These are phyloP conservation scores for Euglossa dilemma DNA, from an alignment of 1,140 invertebrate genomes.

Conservation along the genomic window DNA sequence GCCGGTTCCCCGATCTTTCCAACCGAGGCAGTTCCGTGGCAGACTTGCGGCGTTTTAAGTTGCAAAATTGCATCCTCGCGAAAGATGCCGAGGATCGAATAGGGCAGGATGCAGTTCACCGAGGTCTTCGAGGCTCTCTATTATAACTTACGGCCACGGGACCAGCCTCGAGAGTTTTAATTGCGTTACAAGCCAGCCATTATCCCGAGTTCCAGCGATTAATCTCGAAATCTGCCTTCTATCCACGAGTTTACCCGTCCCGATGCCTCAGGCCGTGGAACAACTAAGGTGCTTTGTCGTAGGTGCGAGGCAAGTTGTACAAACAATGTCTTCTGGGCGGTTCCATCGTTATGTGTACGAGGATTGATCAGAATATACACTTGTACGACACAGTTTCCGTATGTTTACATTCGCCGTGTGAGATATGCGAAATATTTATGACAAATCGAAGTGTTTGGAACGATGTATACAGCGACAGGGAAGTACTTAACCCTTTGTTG, in stretches of 20 bases:
- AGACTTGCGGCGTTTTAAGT: constrained; percentile 13
- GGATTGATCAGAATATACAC: no score
- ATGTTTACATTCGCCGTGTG: no score
- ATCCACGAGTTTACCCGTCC: not conserved
- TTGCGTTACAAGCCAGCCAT: constrained; percentile 36
- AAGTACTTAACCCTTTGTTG: no score
- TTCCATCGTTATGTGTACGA: no score
- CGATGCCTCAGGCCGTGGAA: not conserved
- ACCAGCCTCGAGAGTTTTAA: constrained; percentile 28
- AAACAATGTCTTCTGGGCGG: no score
- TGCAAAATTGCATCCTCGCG: constrained; percentile 9
- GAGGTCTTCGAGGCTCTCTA: not conserved
- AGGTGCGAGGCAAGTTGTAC: no score
- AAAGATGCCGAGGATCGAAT: not conserved
- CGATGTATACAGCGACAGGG: no score
- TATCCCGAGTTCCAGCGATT: constrained; percentile 39
- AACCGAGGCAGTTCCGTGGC: constrained; percentile 3
- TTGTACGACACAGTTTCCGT: no score
- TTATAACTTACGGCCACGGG: constrained; percentile 23
- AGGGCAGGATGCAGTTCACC: not conserved
- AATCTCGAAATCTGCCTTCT: constrained; percentile 43
- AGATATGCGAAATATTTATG: no score
- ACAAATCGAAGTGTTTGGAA: no score
- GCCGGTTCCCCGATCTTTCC: constrained; percentile 26
- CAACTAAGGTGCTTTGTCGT: no score